These are phyloP conservation scores for Tragopan temminckii DNA, from an alignment of 2,797 vertebrate species.

Conservation along the genomic window DNA sequence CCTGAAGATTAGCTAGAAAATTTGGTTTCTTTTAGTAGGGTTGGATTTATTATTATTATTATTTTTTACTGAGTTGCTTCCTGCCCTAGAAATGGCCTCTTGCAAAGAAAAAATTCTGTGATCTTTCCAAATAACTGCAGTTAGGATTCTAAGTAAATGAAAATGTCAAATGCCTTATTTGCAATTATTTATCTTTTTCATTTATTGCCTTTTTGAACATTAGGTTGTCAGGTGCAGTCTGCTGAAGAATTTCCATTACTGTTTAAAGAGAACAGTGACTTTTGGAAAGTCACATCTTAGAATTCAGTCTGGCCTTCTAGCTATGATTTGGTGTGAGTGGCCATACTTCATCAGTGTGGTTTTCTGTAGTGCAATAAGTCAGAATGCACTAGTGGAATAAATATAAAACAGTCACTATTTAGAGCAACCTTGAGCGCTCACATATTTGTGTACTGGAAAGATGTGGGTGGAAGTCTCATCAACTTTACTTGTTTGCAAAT, in stretches of 20 bases:
- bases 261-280: background rate
- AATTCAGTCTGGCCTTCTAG: background rate
- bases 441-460: background rate
- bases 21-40: background rate
- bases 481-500: background rate
- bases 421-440: background rate
- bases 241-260: background rate
- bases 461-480: fast-evolving
- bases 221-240: background rate
- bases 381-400: background rate
- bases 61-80: background rate
- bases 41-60: background rate
- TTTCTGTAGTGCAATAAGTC: background rate
- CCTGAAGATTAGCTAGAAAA: background rate
- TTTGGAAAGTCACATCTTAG: background rate
- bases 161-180: background rate
- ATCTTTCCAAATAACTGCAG: background rate
- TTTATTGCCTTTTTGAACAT: background rate
- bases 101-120: background rate
- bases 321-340: background rate
- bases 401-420: background rate
- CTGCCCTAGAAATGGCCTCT: background rate
- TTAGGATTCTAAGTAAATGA: background rate
- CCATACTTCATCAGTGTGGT: background rate
- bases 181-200: background rate